phyloP scores from a whole-genome alignment of 2,888 invertebrate genomes.

The Agonopterix arenella region DNA sequence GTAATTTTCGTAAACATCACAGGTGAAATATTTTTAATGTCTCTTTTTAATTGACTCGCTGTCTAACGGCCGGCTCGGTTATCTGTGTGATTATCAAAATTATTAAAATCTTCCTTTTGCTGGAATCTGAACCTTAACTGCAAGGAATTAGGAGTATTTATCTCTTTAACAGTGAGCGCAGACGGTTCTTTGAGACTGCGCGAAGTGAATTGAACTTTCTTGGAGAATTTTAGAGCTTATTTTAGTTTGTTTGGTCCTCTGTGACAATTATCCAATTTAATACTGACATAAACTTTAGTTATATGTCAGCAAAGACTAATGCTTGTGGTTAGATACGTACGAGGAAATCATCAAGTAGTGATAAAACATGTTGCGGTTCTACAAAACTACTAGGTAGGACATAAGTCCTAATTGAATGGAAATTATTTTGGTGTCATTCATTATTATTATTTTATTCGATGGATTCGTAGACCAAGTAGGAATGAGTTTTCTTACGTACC shows the following conservation, averaged over 20 bases:
- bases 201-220: no score
- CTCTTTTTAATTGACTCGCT: conserved; percentile 23
- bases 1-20: conserved; percentile 20
- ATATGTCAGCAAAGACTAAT: conserved; percentile 16
- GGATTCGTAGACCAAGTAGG: no score
- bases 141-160: neutral
- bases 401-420: no score
- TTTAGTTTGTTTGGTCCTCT: neutral
- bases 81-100: conserved; percentile 26
- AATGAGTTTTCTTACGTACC: no score
- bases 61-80: conserved; percentile 22
- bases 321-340: conserved; percentile 16
- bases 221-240: no score
- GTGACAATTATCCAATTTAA: conserved; percentile 17
- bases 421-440: no score
- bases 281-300: conserved; percentile 16
- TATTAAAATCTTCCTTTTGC: conserved; percentile 7
- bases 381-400: no score
- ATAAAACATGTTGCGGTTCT: neutral
- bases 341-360: conserved; percentile 9
- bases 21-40: conserved; percentile 27
- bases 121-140: conserved; percentile 5
- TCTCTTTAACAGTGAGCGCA: no score
- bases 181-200: no score
- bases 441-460: no score